A percentile compares a stretch with the other conserved stretches of the same genome.
These are phyloP conservation scores for Eueides isabella DNA, from an alignment of 1,140 invertebrate genomes.

Conservation along the genomic window DNA sequence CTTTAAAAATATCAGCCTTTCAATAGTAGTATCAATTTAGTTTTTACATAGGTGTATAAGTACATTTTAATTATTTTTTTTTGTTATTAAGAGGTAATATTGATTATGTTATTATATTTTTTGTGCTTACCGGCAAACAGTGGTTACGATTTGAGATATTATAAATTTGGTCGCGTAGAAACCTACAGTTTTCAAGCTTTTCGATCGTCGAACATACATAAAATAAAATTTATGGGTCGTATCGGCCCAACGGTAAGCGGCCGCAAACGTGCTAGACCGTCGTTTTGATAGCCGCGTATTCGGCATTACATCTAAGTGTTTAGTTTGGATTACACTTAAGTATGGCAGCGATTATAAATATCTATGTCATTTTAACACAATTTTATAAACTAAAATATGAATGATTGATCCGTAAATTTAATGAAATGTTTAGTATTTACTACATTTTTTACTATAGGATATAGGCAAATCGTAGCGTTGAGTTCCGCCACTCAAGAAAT, in stretches of 20 bases:
- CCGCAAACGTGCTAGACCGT: slow-evolving; percentile 58
- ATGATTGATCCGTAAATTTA: no score
- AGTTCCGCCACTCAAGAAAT: no score
- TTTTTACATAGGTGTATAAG: no score
- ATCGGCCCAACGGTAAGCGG: slow-evolving; percentile 59
- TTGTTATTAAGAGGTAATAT: not conserved
- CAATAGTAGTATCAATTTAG: no score
- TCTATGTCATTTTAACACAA: no score
- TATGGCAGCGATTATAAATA: no score
- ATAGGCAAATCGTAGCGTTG: no score
- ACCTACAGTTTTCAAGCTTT: slow-evolving; percentile 54
- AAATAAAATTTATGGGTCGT: slow-evolving; percentile 70
- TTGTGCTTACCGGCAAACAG: slow-evolving; percentile 24
- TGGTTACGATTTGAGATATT: slow-evolving; percentile 34
- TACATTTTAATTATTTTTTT: not conserved
- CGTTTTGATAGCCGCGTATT: slow-evolving; percentile 57
- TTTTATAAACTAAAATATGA: no score
- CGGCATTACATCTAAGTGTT: slow-evolving; percentile 45
- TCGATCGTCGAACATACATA: slow-evolving; percentile 59
- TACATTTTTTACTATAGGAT: no score
- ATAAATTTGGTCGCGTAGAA: slow-evolving; percentile 43
- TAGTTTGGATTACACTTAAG: not conserved
- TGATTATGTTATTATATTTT: not conserved
- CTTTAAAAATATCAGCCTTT: no score
- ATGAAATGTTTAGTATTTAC: no score